A percentile compares a stretch with the other conserved stretches of the same genome.
Evolutionary conservation across 2,113 vertebrate genomes (phyloP).

Genomic region (Procapra przewalskii): DNA sequence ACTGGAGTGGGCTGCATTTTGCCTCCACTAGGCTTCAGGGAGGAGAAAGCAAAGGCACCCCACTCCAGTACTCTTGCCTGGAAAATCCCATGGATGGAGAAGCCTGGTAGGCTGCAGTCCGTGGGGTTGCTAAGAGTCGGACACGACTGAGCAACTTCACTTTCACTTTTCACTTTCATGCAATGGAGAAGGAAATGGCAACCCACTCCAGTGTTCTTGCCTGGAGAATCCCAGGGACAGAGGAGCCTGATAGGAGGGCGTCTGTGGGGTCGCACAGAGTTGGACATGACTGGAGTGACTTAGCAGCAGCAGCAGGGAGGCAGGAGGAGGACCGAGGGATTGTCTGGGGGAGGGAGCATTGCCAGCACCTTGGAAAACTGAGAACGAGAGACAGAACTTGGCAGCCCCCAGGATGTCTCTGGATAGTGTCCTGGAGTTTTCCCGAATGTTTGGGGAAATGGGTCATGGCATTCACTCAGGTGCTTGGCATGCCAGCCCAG

Average conservation of each 20-base stretch:
- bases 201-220: too few species aligned
- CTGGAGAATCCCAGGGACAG: too few species aligned
- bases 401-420: background rate
- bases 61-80: too few species aligned
- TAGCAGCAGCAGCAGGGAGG: background rate
- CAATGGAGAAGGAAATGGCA: too few species aligned
- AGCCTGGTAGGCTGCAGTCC: too few species aligned
- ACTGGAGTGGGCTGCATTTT: background rate
- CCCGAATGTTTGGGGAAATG: background rate
- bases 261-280: too few species aligned
- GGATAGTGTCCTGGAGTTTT: constrained; percentile 18
- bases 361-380: background rate
- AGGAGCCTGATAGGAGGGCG: too few species aligned
- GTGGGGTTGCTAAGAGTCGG: too few species aligned
- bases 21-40: background rate
- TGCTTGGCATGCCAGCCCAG: constrained; percentile 20
- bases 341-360: background rate
- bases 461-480: constrained; percentile 8
- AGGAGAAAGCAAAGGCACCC: background rate
- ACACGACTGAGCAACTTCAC: too few species aligned
- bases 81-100: too few species aligned
- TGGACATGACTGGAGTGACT: accelerated
- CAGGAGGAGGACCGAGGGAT: background rate
- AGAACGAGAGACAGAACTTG: constrained; percentile 6
- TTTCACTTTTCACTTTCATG: too few species aligned